A percentile compares a stretch with the other conserved stretches of the same genome.
Evolutionary conservation across 2,113 vertebrate species (phyloP).

Genomic region (Bos javanicus): DNA sequence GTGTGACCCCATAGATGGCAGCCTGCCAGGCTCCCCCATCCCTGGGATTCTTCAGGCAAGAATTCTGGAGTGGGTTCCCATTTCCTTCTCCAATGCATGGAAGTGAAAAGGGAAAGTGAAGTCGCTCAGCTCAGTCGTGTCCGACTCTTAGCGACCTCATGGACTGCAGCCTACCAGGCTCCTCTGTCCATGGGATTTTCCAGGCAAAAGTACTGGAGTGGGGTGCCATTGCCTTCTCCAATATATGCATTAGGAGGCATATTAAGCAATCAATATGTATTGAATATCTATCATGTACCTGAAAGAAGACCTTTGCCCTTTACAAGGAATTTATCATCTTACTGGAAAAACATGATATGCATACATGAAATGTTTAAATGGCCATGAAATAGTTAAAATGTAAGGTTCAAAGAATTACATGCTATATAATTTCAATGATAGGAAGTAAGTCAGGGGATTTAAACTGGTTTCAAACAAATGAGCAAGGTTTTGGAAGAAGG

Average conservation of each 20-base stretch:
- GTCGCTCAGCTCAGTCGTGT: too few relatives aligned
- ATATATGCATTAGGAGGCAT: not conserved
- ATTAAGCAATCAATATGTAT: conserved; percentile 54
- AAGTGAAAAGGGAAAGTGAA: too few relatives aligned
- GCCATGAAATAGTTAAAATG: not conserved
- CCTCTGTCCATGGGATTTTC: too few relatives aligned
- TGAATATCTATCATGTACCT: not conserved
- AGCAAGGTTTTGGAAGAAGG: not conserved
- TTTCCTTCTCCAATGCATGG: too few relatives aligned
- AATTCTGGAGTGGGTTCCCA: too few relatives aligned
- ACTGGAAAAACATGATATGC: conserved; percentile 13
- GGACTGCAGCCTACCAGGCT: too few relatives aligned
- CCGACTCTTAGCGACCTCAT: too few relatives aligned
- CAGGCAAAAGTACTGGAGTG: too few relatives aligned
- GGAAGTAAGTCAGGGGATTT: not conserved
- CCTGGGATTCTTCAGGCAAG: too few relatives aligned
- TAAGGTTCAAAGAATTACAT: not conserved
- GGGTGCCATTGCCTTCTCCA: not conserved
- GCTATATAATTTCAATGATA: not conserved
- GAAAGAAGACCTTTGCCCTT: not conserved
- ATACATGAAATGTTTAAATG: not conserved
- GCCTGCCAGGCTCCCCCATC: too few relatives aligned
- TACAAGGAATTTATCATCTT: not conserved
- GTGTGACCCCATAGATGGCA: too few relatives aligned
- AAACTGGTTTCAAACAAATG: not conserved